A percentile compares a stretch with the other conserved stretches of the same genome.
Conservation (phyloP, 2,888 invertebrate genomes). For the Dyspetes luteomarginatus region DNA sequence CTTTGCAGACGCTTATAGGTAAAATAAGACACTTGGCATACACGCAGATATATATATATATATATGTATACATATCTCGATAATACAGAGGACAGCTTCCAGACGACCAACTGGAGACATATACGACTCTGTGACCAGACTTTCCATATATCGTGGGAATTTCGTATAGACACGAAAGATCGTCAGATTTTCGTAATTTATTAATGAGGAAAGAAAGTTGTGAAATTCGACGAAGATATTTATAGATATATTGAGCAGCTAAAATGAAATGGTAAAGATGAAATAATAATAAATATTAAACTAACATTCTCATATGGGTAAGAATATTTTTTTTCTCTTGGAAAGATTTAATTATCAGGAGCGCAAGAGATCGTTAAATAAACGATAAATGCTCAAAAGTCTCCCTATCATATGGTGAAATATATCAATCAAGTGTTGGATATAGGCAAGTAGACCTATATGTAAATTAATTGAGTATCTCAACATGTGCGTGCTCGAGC, state of each 20-base stretch:
- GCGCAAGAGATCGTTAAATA: too few relatives aligned
- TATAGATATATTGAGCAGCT: too few relatives aligned
- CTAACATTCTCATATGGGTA: neutral
- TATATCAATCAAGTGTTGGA: slow-evolving; percentile 28
- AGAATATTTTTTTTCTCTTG: neutral
- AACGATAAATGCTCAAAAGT: slow-evolving; percentile 3
- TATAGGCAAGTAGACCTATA: slow-evolving; percentile 15
- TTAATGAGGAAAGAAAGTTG: too few relatives aligned
- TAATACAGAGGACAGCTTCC: slow-evolving; percentile 36
- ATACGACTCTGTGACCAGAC: neutral
- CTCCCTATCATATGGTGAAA: slow-evolving; percentile 24
- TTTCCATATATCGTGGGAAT: slow-evolving; percentile 41
- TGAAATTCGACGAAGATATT: too few relatives aligned
- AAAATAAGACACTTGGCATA: slow-evolving; percentile 17
- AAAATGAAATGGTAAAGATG: too few relatives aligned
- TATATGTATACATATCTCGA: neutral
- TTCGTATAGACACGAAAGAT: neutral
- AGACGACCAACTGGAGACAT: slow-evolving; percentile 39
- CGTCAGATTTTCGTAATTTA: too few relatives aligned
- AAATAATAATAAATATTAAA: too few relatives aligned
- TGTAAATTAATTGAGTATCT: slow-evolving; percentile 58
- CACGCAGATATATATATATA: neutral
- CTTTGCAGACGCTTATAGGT: slow-evolving; percentile 46
- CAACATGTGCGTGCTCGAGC: slow-evolving; percentile 33
- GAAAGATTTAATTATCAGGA: too few relatives aligned